Conservation (phyloP, 1,140 invertebrate species). For the Stegodyphus dumicola region DNA sequence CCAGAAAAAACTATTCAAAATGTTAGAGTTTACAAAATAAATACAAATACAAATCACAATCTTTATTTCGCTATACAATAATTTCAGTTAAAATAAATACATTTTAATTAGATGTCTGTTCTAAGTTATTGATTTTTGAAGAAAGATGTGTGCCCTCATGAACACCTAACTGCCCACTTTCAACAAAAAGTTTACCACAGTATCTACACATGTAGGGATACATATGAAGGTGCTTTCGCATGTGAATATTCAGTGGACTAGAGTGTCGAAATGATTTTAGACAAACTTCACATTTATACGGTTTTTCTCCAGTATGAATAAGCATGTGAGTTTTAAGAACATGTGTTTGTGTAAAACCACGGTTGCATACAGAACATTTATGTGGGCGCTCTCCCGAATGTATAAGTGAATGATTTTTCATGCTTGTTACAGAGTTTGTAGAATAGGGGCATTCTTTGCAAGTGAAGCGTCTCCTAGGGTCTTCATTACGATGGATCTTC, state of each 20-base stretch:
- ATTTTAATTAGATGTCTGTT: not conserved
- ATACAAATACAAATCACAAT: not conserved
- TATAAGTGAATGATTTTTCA: constrained; percentile 86
- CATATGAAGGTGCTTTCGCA: not conserved
- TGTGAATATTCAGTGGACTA: constrained; percentile 5
- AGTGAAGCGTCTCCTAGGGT: not conserved
- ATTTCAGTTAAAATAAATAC: not conserved
- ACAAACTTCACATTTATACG: constrained; percentile 76
- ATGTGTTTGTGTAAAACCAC: constrained; percentile 82
- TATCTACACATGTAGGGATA: not conserved
- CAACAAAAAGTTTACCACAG: constrained; percentile 1
- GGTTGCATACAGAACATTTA: constrained; percentile 90
- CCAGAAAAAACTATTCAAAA: not conserved
- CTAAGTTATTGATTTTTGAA: not conserved
- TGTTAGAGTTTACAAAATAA: not conserved
- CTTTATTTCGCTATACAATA: too few relatives aligned
- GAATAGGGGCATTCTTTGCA: constrained; percentile 10
- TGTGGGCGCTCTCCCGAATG: constrained; percentile 91
- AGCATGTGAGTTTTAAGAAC: constrained; percentile 78
- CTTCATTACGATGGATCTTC: not conserved
- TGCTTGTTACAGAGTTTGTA: constrained; percentile 66
- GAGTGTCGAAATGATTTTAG: not conserved
- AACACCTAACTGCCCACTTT: not conserved
- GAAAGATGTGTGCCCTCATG: not conserved
- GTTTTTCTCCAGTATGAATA: constrained; percentile 79